phyloP scores from a whole-genome alignment of 2,113 vertebrate genomes.

The Puntigrus tetrazona region DNA sequence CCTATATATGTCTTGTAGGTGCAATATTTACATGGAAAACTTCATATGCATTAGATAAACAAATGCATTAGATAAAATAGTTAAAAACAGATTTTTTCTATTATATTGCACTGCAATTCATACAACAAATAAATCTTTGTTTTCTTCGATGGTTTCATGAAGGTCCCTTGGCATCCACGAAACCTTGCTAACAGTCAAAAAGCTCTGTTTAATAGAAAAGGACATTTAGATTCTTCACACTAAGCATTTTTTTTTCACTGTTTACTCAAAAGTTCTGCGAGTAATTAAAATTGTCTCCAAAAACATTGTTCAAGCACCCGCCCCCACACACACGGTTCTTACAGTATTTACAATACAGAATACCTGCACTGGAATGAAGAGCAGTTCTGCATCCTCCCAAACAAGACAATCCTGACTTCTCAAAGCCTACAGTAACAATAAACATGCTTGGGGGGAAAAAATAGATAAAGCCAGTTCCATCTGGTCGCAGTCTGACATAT shows the following conservation, averaged over 20 bases:
- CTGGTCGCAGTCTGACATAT: background rate
- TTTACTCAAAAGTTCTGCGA: background rate
- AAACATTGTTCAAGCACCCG: background rate
- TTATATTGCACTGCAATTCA: background rate
- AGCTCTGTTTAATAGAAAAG: background rate
- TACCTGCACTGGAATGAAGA: background rate
- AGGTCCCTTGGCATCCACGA: background rate
- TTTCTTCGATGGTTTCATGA: background rate
- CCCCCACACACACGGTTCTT: background rate
- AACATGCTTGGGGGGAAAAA: background rate
- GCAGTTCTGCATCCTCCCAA: background rate
- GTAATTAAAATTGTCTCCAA: background rate
- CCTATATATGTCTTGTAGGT: background rate
- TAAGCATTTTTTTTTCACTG: background rate
- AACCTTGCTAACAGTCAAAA: background rate
- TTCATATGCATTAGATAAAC: too few relatives aligned
- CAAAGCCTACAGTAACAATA: constrained; percentile 28
- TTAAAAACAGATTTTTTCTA: too few relatives aligned
- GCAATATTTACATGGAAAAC: background rate
- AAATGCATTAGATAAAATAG: too few relatives aligned
- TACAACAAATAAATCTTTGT: background rate
- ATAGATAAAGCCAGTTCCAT: background rate
- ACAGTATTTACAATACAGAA: too few relatives aligned
- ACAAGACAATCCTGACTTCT: background rate
- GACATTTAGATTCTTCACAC: background rate